phyloP scores from a whole-genome alignment of 2,113 vertebrate species.

The Hystrix brachyura region DNA sequence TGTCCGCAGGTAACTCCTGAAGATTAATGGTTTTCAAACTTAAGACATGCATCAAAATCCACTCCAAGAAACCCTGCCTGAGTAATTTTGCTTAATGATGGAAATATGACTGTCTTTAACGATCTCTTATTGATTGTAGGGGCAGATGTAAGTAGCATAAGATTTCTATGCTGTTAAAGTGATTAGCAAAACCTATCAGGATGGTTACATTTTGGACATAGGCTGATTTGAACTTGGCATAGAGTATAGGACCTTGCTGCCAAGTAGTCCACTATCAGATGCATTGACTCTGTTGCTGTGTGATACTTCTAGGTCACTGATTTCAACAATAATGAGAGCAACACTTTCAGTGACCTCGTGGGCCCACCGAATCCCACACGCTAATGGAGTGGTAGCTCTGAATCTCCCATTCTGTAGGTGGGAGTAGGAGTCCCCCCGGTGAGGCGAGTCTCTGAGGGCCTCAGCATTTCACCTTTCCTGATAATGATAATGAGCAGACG shows the following conservation, averaged over 20 bases:
- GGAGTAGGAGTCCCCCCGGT: neutral
- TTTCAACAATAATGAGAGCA: neutral
- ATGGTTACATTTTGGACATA: neutral
- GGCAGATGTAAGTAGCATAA: neutral
- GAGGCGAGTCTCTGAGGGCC: neutral
- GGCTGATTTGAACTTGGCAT: neutral
- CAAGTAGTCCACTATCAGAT: neutral
- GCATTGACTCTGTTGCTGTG: neutral
- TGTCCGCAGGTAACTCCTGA: neutral
- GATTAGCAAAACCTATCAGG: neutral
- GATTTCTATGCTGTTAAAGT: neutral
- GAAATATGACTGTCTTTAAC: neutral
- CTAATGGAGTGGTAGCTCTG: neutral
- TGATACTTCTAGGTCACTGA: neutral
- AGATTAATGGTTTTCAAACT: neutral
- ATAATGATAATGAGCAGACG: neutral
- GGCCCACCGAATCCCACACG: neutral
- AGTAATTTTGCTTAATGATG: neutral
- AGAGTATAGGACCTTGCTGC: neutral
- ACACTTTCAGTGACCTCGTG: neutral
- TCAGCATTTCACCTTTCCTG: neutral
- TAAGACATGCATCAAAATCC: neutral
- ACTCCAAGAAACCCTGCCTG: neutral
- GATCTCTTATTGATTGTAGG: neutral
- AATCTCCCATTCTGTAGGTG: neutral